These are phyloP conservation scores for Hydrophis major DNA, from an alignment of 2,797 vertebrate species.

Conservation along the genomic window DNA sequence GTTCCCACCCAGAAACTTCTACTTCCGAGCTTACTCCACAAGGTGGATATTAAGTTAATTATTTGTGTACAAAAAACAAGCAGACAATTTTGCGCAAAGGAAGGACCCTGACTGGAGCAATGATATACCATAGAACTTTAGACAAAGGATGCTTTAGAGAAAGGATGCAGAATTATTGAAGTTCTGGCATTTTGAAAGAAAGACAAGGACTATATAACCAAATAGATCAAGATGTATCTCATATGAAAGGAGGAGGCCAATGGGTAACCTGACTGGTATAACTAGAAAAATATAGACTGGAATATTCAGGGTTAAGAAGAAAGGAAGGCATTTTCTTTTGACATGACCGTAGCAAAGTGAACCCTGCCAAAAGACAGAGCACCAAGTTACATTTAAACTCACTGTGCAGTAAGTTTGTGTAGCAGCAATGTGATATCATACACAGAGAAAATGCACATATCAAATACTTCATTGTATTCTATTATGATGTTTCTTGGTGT, in stretches of 20 bases:
- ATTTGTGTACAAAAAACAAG: background rate
- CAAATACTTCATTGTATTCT: background rate
- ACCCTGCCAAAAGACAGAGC: background rate
- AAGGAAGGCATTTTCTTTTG: background rate
- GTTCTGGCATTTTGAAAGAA: conserved; percentile 2
- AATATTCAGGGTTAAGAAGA: background rate
- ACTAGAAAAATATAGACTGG: too few species aligned
- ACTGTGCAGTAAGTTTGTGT: background rate
- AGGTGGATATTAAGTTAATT: background rate
- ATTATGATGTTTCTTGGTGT: background rate
- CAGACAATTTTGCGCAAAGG: background rate
- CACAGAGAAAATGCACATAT: background rate
- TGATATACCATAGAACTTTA: background rate
- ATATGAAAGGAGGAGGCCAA: background rate
- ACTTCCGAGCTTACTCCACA: background rate
- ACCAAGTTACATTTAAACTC: background rate
- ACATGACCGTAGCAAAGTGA: background rate
- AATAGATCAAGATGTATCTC: background rate
- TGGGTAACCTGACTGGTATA: background rate
- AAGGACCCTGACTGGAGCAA: background rate
- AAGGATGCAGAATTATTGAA: background rate
- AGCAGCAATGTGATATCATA: background rate
- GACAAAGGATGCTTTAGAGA: background rate
- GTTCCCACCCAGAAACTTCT: background rate
- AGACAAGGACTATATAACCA: background rate